A percentile compares a stretch with the other conserved stretches of the same genome.
phyloP scores from a whole-genome alignment of 2,113 vertebrate species.

The Rallus limicola region DNA sequence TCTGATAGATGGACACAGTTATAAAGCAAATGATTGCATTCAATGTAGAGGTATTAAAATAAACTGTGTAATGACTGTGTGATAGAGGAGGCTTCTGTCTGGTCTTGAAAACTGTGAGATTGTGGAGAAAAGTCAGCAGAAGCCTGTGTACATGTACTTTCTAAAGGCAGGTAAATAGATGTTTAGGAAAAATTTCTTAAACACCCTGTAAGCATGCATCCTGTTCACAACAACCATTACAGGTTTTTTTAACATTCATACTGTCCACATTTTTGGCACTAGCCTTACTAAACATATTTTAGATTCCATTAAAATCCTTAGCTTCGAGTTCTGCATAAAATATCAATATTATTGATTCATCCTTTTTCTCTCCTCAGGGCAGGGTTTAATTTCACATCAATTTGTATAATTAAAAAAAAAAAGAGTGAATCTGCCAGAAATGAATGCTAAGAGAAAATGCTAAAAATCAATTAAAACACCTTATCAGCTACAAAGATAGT shows the following conservation, averaged over 20 bases:
- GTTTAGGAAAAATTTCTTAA: background rate
- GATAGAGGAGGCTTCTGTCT: background rate
- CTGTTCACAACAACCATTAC: background rate
- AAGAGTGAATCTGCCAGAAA: conserved; percentile 19
- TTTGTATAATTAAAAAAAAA: conserved; percentile 34
- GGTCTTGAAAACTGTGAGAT: background rate
- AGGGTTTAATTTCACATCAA: conserved; percentile 45
- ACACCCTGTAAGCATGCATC: background rate
- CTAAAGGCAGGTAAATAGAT: background rate
- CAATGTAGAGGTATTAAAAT: background rate
- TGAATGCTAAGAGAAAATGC: background rate
- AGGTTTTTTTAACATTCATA: background rate
- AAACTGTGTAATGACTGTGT: background rate
- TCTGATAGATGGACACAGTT: background rate
- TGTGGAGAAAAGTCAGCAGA: background rate
- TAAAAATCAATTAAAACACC: conserved; percentile 3
- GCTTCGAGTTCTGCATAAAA: conserved; percentile 23
- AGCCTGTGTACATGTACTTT: background rate
- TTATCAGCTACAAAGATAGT: background rate
- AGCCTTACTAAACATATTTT: background rate
- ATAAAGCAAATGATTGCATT: background rate
- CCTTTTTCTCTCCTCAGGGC: background rate
- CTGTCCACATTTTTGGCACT: background rate
- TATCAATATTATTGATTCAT: conserved; percentile 55
- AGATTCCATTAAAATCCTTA: conserved; percentile 24